Base-by-base conservation (phyloP, 2,113 vertebrate genomes). In the Terrapene triunguis region DNA sequence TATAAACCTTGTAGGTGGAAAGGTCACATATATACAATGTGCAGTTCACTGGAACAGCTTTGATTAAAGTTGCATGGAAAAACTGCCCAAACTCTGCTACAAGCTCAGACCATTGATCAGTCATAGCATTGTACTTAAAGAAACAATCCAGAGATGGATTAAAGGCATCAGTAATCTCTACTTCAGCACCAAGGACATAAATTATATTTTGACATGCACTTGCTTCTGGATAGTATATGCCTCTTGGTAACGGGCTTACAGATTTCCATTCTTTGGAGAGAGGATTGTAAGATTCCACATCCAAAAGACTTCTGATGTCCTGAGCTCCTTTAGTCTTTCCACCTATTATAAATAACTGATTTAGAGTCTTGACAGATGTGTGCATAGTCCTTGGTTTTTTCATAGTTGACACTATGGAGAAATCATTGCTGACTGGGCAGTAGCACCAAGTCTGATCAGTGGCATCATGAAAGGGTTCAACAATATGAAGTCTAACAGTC, bases 131-230 rank as follows among this genome's bases (percentile, higher is more conserved):
- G 44, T 99, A 99, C 93, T 98, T 97, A 95, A 99, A 99, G 97
- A 99, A 99, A 93, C 99, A 99, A 98, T 99, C 99, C 91, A 99
- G 98, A 16, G 99, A 99, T 25, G 99, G 99, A 96, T 99, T 99
- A 94, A 99, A 99, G 53, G 99, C 99, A 95, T 99, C 99, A 51
- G 99, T 98, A 88, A 99, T 98, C 97, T 99, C 99, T 90, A 99
- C 98, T 96, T 99, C 99, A 10, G 99, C 99, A 42, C 99, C 99
- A 91, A 99, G 98, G 2, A 98, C 98, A 1, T 99, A 99, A 97
- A 99, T 99, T 32, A 99, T 90, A 94, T 96, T 98, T 90, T 99
- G 98, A 96, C 99, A 99, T 27, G 98, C 98, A 65, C 99, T 99
- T 94, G 99, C 99, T 98, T 99, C 99, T 54, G 99, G 99, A 86